Conservation (phyloP, 2,888 invertebrate genomes). For the Ypsolopha scabrella region DNA sequence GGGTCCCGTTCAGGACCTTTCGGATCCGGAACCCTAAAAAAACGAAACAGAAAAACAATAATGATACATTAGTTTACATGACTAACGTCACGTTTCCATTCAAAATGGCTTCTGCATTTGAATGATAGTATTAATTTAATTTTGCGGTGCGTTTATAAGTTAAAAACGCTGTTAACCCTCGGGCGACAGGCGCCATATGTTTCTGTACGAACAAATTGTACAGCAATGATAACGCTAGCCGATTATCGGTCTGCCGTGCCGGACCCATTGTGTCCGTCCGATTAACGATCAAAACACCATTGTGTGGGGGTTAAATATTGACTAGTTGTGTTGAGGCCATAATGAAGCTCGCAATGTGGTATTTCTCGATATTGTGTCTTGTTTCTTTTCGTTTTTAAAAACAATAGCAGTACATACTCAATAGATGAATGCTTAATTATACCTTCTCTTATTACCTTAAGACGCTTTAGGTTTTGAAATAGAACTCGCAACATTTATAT, state of each 20-base stretch:
- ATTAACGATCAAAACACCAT: constrained; percentile 26
- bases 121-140: constrained; percentile 38
- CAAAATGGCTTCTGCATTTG: constrained; percentile 3
- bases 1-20: no score
- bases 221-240: constrained; percentile 6
- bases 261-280: constrained; percentile 21
- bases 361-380: no score
- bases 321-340: not conserved
- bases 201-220: constrained; percentile 12
- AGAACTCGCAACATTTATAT: no score
- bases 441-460: no score
- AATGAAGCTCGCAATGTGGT: no score
- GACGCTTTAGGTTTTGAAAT: no score
- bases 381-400: no score
- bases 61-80: no score
- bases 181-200: constrained; percentile 49
- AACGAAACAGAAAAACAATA: no score
- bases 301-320: constrained; percentile 22
- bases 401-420: no score
- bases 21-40: no score
- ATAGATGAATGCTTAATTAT: no score
- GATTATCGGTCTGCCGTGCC: constrained; percentile 22
- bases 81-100: not conserved
- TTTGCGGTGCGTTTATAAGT: constrained; percentile 46
- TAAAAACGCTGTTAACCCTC: constrained; percentile 25